Evolutionary conservation across 37 sponge, comb jelly and placozoan genomes (phyloP).

Genomic region (Agelas oroides): DNA sequence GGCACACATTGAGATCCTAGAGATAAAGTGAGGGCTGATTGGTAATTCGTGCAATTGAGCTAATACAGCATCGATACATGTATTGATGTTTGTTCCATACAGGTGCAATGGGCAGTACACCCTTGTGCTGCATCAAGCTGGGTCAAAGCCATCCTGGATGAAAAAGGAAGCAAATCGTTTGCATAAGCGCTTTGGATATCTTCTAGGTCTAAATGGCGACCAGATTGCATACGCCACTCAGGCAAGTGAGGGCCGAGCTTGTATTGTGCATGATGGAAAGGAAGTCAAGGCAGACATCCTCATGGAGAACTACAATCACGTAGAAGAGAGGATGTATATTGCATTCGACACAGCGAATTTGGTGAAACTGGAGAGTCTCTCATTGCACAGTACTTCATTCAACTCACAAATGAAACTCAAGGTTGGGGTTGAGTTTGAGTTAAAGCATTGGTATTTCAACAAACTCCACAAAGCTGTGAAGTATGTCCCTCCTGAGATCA

Average conservation of each 20-base stretch:
- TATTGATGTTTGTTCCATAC: not conserved
- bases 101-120: slow-evolving; percentile 54
- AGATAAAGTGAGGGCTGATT: slow-evolving; percentile 55
- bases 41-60: no score
- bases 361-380: not conserved
- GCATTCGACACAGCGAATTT: not conserved
- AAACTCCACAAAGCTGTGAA: slow-evolving; percentile 47
- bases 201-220: not conserved
- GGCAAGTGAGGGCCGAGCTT: slow-evolving; percentile 1
- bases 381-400: not conserved
- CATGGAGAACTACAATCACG: slow-evolving; percentile 3
- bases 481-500: slow-evolving; percentile 8
- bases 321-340: not conserved
- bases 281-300: not conserved
- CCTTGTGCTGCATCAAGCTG: slow-evolving; percentile 18
- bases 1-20: slow-evolving; percentile 44
- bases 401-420: not conserved
- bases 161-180: not conserved
- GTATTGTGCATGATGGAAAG: not conserved
- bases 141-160: not conserved
- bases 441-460: slow-evolving; percentile 73
- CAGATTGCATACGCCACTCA: slow-evolving; percentile 22
- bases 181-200: slow-evolving; percentile 1
- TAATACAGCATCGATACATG: no score
- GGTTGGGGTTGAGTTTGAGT: slow-evolving; percentile 44